Base-by-base conservation (phyloP, 2,797 vertebrate genomes). In the Melanotaenia trifasciata region DNA sequence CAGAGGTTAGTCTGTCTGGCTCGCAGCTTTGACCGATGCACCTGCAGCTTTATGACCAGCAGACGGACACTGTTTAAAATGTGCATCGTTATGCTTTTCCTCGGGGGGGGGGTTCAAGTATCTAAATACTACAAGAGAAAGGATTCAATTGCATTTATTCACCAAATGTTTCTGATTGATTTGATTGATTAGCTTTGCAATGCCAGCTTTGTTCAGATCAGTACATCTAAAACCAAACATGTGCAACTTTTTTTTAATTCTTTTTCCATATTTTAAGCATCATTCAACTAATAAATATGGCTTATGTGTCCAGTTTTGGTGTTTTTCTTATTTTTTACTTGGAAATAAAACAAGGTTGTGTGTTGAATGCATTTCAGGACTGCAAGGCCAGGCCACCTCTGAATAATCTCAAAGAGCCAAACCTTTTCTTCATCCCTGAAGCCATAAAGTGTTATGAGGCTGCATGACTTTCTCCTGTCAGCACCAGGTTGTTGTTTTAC, bases 41-140 rank as follows among this genome's bases (percentile, higher is more conserved):
- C 92, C 90, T 94, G 92, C 79, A 85, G 5, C 84, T 92, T 93
- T 90, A 92, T 70, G 78, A 78, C 70, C 70, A 50, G 64, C 79
- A 81, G 81, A 84, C 72, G 53, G 75, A 65, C 70, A 18, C 61
- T 1, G 13, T 67, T 84, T 78, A 69, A 70, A 86, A 81, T 20
- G 56, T 36, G 62, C 10, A 64, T 67, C 33, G 14, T 75, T 72
- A 33, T 61, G 58, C 66, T 58, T 74, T 81, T 80, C 62, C 78
- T 70, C 36, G 64, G 70, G 70, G 53, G 54, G 13, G 4, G 40
- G 40, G 16, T 45, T 7, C 4, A 45, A 16, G 0, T 45, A 13
- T 45, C 40, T 18, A 13, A 45, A 45, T 45, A 45, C 40, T 18
- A 5, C 40, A 45, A 45, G 43, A 53, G 16, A 60, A 28, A 50